Conservation (phyloP, 2,113 vertebrate species). For the Ploceus nigricollis region DNA sequence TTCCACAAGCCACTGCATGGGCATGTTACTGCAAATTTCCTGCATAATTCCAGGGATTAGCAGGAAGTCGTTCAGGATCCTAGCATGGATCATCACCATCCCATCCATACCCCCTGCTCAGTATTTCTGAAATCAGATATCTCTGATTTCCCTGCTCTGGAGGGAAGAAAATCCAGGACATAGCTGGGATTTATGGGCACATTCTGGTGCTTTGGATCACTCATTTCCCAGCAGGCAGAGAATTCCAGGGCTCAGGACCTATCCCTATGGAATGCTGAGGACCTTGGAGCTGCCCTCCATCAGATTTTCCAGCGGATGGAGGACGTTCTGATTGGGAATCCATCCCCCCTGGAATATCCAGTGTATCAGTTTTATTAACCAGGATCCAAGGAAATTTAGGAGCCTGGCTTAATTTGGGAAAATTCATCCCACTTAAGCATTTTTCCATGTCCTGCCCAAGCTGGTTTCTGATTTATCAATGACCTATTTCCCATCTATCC, state of each 20-base stretch:
- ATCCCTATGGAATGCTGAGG: background rate
- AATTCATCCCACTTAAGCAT: background rate
- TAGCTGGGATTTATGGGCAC: background rate
- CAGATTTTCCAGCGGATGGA: background rate
- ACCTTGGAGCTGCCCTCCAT: no score
- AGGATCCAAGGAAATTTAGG: constrained; percentile 32
- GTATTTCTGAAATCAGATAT: no score
- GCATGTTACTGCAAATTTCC: background rate
- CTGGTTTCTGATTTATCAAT: constrained; percentile 27
- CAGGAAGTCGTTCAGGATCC: background rate
- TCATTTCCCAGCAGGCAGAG: background rate
- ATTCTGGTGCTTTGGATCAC: background rate
- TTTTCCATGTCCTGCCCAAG: constrained; percentile 24
- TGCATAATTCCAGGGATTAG: background rate
- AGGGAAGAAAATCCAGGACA: background rate
- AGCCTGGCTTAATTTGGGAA: background rate
- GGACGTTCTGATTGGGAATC: background rate
- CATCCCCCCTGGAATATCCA: background rate
- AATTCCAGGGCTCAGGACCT: background rate
- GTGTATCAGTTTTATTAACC: constrained; percentile 29
- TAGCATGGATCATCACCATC: no score
- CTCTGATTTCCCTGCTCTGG: rapidly evolving
- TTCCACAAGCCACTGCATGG: background rate
- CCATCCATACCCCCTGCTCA: no score
- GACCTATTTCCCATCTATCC: constrained; percentile 6